Evolutionary conservation across 2,113 vertebrate species (phyloP), one percentile per base, ranked within the genome.

Genomic region (Carassius auratus): DNA sequence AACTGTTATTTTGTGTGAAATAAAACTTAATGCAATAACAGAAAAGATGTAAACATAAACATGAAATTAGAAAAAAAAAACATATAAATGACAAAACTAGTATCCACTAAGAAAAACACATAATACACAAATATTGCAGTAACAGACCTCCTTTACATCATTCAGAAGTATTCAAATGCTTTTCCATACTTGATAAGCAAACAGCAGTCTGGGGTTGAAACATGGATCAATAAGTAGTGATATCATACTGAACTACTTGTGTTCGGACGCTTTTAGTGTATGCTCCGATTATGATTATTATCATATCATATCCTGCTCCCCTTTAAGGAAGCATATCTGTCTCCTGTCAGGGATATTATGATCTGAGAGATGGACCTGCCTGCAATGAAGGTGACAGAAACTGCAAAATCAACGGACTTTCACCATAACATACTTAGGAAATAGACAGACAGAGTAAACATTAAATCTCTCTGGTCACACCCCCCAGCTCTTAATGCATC

Each of bases 221-320:
- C 62, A 48, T 36, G 61, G 83, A 68, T 89, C 45, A 77, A 79
- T 59, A 81, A 55, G 3, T 90, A 82, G 42, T 86, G 84, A 42
- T 2, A 91, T 87, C 88, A 87, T 83, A 89, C 76, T 91, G 86
- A 90, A 88, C 81, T 50, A 38, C 59, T 76, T 21, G 62, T 81
- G 61, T 88, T 91, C 88, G 86, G 86, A 85, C 86, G 85, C 21
- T 62, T 78, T 79, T 23, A 79, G 5, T 5, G 13, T 42, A 61
- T 78, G 42, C 42, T 8, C 42, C 38, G 38, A 42, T 42, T 42
- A 45, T 12, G 21, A 79, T 62, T 62, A 62, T 79, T 61, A 62
- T 38, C 21, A 79, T 38, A 79, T 61, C 19, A 79, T 23, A 68
- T 77, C 81, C 45, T 48, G 52, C 68, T 8, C 6, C 1, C 3